These are phyloP conservation scores for Acronicta aceris DNA, from an alignment of 2,888 invertebrate species.

Conservation along the genomic window DNA sequence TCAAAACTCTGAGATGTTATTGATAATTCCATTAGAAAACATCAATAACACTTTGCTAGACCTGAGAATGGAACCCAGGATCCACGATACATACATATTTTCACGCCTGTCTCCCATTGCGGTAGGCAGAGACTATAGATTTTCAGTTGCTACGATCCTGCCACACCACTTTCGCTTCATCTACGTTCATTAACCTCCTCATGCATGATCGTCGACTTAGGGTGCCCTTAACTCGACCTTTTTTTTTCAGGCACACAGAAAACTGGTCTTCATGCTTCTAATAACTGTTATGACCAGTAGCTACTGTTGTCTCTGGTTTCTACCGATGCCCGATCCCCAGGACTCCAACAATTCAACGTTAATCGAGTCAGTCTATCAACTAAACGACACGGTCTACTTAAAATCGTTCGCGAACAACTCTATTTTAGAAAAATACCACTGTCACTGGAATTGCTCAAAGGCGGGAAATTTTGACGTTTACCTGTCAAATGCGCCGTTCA, in stretches of 20 bases:
- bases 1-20: too few species aligned
- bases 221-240: too few species aligned
- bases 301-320: conserved; percentile 92
- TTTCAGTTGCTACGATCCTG: too few species aligned
- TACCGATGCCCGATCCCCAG: conserved; percentile 75
- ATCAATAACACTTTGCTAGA: too few species aligned
- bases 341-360: conserved; percentile 56
- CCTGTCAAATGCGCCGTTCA: conserved; percentile 70
- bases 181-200: too few species aligned
- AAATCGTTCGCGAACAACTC: conserved; percentile 59
- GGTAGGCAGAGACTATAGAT: too few species aligned
- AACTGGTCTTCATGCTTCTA: conserved; percentile 92
- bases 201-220: too few species aligned
- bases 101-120: too few species aligned
- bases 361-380: conserved; percentile 71
- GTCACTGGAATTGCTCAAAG: conserved; percentile 79
- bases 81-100: too few species aligned
- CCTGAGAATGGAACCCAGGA: too few species aligned
- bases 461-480: conserved; percentile 70
- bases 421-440: conserved; percentile 73
- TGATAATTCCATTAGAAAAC: too few species aligned
- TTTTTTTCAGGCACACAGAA: conserved; percentile 88
- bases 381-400: conserved; percentile 78
- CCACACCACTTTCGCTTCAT: too few species aligned
- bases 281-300: conserved; percentile 91